Conservation (phyloP, 2,888 invertebrate species). For the Agrotis exclamationis region DNA sequence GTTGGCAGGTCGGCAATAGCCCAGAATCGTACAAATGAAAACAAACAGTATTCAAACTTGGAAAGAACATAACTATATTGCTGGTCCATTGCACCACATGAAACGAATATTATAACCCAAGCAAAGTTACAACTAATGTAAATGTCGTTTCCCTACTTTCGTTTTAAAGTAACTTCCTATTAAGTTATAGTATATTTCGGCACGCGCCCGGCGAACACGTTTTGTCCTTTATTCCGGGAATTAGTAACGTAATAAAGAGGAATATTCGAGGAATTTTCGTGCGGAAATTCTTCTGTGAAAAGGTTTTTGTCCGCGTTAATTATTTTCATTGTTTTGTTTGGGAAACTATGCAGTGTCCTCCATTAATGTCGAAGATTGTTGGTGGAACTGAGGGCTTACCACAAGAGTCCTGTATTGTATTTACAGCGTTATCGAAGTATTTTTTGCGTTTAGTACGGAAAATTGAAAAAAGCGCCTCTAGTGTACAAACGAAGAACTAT, state of each 20-base stretch:
- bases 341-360: slow-evolving; percentile 24
- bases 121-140: slow-evolving; percentile 40
- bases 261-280: slow-evolving; percentile 59
- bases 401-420: too few species aligned
- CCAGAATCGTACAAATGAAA: neutral
- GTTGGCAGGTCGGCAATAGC: neutral
- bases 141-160: slow-evolving; percentile 33
- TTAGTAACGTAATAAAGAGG: slow-evolving; percentile 58
- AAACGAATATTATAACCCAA: slow-evolving; percentile 28
- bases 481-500: too few species aligned
- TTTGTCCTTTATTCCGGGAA: slow-evolving; percentile 55
- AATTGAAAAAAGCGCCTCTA: too few species aligned
- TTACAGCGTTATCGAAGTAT: too few species aligned
- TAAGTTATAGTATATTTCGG: slow-evolving; percentile 49
- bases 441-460: too few species aligned
- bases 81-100: slow-evolving; percentile 2
- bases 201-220: slow-evolving; percentile 38
- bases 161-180: slow-evolving; percentile 52
- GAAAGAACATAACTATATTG: neutral
- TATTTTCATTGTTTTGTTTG: slow-evolving; percentile 51
- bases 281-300: slow-evolving; percentile 28
- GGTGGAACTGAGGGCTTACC: neutral
- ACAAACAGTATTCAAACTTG: neutral
- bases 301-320: slow-evolving; percentile 47
- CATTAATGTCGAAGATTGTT: slow-evolving; percentile 19